Evolutionary conservation across 2,888 invertebrate genomes (phyloP).

Genomic region (Sarcophaga carnaria): DNA sequence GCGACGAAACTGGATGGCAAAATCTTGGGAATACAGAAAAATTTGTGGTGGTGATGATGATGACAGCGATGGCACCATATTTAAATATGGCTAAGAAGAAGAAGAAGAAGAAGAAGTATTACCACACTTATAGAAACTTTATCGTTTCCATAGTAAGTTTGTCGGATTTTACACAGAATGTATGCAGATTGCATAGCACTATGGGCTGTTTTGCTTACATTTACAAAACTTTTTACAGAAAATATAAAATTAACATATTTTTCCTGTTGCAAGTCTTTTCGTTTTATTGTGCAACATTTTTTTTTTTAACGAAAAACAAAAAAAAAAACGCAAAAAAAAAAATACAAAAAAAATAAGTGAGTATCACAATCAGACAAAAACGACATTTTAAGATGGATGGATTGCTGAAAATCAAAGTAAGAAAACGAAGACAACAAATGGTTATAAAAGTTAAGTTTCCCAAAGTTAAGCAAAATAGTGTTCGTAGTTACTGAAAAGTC

Average conservation of each 20-base stretch:
- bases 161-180: neutral
- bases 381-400: constrained; percentile 65
- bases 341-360: neutral
- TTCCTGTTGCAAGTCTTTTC: neutral
- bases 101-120: constrained; percentile 39
- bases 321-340: constrained; percentile 33
- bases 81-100: constrained; percentile 35
- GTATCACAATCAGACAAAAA: constrained; percentile 38
- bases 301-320: neutral
- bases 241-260: neutral
- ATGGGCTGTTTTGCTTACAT: neutral
- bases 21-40: neutral
- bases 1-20: constrained; percentile 45
- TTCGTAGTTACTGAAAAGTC: constrained; percentile 1
- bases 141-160: constrained; percentile 20
- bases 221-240: neutral
- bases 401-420: constrained; percentile 61
- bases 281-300: neutral
- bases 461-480: constrained; percentile 25
- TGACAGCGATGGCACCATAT: constrained; percentile 42
- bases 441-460: constrained; percentile 28
- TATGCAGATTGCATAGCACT: constrained; percentile 11
- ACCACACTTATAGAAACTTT: constrained; percentile 50
- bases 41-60: constrained; percentile 32
- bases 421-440: constrained; percentile 52